Evolutionary conservation across 1,140 invertebrate species (phyloP).

Genomic region (Colletes latitarsis): DNA sequence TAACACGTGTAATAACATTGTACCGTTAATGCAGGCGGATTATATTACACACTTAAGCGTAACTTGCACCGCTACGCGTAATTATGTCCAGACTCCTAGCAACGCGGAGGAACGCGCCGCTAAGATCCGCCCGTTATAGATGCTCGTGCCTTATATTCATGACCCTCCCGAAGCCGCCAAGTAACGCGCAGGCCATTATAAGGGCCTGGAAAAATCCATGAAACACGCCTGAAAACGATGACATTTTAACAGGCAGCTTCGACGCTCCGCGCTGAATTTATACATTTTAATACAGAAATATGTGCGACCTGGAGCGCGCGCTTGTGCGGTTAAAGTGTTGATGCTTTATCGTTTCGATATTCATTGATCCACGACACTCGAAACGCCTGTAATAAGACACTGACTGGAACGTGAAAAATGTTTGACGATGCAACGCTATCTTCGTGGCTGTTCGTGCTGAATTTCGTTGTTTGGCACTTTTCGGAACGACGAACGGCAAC

Average conservation of each 20-base stretch:
- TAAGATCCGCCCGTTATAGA: slow-evolving; percentile 42
- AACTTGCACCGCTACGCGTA: slow-evolving; percentile 59
- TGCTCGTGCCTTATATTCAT: slow-evolving; percentile 51
- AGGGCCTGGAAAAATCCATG: neutral
- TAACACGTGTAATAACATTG: slow-evolving; percentile 66
- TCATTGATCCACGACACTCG: neutral
- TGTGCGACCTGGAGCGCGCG: too few relatives aligned
- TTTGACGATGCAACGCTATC: neutral
- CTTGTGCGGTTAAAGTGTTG: neutral
- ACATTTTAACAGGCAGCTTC: neutral
- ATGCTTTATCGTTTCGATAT: neutral
- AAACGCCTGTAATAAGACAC: neutral
- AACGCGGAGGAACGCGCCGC: slow-evolving; percentile 8
- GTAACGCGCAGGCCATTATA: neutral
- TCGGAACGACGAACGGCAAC: too few relatives aligned
- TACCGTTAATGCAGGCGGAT: slow-evolving; percentile 58
- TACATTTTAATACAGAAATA: too few relatives aligned
- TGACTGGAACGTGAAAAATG: too few relatives aligned
- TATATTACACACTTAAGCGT: slow-evolving; percentile 65
- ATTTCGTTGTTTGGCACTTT: neutral
- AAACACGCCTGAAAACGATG: neutral
- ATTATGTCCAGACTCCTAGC: slow-evolving; percentile 51
- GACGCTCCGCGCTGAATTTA: neutral
- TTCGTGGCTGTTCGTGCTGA: neutral
- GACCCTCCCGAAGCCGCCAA: slow-evolving; percentile 19